phyloP scores from a whole-genome alignment of 2,113 vertebrate species.

The Gallinago media region DNA sequence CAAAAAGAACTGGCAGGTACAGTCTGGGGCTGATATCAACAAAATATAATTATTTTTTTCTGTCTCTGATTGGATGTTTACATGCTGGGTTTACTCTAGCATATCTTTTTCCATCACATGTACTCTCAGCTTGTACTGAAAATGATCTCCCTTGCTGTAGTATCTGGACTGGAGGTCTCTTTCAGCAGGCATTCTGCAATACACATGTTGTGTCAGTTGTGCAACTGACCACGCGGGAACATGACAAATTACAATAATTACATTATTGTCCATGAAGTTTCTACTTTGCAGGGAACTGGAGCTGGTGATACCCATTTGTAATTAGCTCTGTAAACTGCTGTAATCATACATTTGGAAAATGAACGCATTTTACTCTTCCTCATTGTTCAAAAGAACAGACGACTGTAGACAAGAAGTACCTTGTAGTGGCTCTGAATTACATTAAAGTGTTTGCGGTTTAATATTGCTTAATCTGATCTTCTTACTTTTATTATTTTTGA shows the following conservation, averaged over 20 bases:
- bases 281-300: neutral
- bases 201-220: fast-evolving
- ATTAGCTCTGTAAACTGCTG: neutral
- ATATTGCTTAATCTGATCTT: neutral
- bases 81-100: neutral
- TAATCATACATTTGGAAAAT: neutral
- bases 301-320: neutral
- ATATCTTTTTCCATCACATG: neutral
- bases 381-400: neutral
- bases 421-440: neutral
- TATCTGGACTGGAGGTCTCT: neutral
- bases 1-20: neutral
- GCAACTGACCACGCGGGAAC: fast-evolving
- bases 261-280: neutral
- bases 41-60: neutral
- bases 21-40: neutral
- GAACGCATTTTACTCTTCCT: neutral
- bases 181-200: neutral
- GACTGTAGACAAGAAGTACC: neutral
- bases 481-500: neutral
- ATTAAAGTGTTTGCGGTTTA: neutral
- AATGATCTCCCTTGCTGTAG: neutral
- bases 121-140: neutral
- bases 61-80: neutral
- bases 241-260: neutral